Base-by-base conservation (phyloP, 2,113 vertebrate genomes). In the Gallinago media region DNA sequence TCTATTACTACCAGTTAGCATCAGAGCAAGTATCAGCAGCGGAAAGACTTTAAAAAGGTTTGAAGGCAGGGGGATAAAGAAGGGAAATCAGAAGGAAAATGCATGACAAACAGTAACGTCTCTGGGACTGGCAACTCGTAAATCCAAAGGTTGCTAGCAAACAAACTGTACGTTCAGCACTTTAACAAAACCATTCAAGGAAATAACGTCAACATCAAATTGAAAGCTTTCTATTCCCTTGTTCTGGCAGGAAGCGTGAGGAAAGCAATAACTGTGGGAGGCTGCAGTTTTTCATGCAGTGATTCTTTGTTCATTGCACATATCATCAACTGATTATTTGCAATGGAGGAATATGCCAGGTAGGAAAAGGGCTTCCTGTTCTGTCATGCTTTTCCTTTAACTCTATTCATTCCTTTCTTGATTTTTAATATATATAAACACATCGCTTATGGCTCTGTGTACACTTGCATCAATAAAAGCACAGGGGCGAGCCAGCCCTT, bases 1-100 rank as follows among this genome's bases (percentile, higher is more conserved):
- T 94, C 93, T 77, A 92, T 96, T 96, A 92, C 89, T 77, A 96
- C 90, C 92, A 78, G 86, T 97, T 95, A 94, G 87, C 80, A 86
- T 94, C 79, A 88, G 44, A 92, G 70, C 0, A 1, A 91, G 83
- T 47, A 93, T 80, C 80, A 66, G 88, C 82, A 81, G 77, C 38
- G 29, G 75, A 77, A 92, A 96, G 94, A 61, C 88, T 92, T 96
- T 82, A 85, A 95, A 96, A 89, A 71, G 91, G 92, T 90, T 88
- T 92, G 87, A 97, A 96, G 71, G 91, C 85, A 94, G 76, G 26
- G 89, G 87, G 54, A 77, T 85, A 91, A 93, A 84, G 83, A 91
- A 94, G 63, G 86, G 82, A 96, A 97, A 96, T 91, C 82, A 80
- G 67, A 79, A 93, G 76, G 86, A 96, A 96, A 97, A 94, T 78